Evolutionary conservation across 2,888 invertebrate genomes (phyloP), one percentile per base, ranked within the genome.

Genomic region (Tachystola acroxantha): DNA sequence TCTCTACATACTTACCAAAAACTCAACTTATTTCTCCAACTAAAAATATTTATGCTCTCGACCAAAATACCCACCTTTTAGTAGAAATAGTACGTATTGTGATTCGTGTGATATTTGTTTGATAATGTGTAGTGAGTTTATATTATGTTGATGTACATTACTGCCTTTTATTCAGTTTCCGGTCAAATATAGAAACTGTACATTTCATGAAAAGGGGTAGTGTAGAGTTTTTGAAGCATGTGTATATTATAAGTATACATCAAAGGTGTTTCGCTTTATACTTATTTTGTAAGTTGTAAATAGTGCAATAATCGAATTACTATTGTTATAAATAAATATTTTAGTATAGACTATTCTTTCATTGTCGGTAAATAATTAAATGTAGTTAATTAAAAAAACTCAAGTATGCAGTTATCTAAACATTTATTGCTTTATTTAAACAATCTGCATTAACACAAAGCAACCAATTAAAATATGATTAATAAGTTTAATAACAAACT

Each of bases 391-490:
- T 20, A 2, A 20, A n/a, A n/a, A 20, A 20, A 20, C 20, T 7
- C 36, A 44, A 10, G 39, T 43, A 36, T 44, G 36, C 42, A 34
- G 53, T 64, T 62, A 65, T 66, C 58, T 60, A 77, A 80, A 79
- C 78, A 79, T 85, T 82, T 84, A 82, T 79, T 85, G 65, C 61
- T n/a, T n/a, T 64, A 51, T 64, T 55, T 64, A 76, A 74, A 78
- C 78, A 73, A 73, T 73, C 64, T 70, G 68, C 67, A 73, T 64
- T 69, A 82, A 81, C 78, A 81, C 77, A 74, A 82, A 81, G 81
- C 82, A 80, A 80, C 75, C 75, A 71, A 75, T 71, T 73, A 72
- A 63, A 73, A 76, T 74, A 77, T 64, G 65, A 78, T 78, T 71
- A 72, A 73, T 34, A 35, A 32, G 20, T 32, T 20, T 32, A 32